Conservation (phyloP, 2,797 vertebrate species). For the Mormyrops attenuatus region DNA sequence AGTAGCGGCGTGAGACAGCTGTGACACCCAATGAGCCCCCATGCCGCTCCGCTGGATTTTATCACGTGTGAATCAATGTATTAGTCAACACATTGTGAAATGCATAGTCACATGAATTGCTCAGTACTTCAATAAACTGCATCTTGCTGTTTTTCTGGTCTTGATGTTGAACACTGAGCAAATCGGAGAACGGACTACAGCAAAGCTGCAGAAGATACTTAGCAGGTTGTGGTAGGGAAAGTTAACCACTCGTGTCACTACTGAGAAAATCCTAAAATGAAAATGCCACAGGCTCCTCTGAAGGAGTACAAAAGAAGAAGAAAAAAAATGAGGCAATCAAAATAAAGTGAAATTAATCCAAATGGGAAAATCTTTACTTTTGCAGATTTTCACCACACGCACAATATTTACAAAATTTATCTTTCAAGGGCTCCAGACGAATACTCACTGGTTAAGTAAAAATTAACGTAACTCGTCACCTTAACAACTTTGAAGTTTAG, state of each 20-base stretch:
- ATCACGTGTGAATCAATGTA: neutral
- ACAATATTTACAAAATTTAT: neutral
- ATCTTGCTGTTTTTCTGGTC: neutral
- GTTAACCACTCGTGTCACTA: neutral
- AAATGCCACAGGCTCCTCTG: neutral
- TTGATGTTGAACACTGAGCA: neutral
- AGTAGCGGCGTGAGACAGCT: neutral
- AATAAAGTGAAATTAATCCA: neutral
- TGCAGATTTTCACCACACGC: neutral
- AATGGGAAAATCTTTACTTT: neutral
- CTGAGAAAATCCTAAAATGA: neutral
- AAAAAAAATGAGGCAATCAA: neutral
- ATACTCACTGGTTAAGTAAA: neutral
- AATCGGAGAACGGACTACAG: neutral
- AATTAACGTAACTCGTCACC: neutral
- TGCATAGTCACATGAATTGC: neutral
- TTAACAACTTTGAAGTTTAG: neutral
- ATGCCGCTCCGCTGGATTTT: neutral
- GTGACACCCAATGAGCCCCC: neutral
- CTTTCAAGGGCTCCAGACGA: neutral
- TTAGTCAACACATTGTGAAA: neutral
- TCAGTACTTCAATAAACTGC: neutral
- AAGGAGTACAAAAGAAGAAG: neutral
- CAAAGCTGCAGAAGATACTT: neutral
- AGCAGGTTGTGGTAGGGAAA: neutral